Evolutionary conservation across 2,888 invertebrate genomes (phyloP).

Genomic region (Phortica magna): DNA sequence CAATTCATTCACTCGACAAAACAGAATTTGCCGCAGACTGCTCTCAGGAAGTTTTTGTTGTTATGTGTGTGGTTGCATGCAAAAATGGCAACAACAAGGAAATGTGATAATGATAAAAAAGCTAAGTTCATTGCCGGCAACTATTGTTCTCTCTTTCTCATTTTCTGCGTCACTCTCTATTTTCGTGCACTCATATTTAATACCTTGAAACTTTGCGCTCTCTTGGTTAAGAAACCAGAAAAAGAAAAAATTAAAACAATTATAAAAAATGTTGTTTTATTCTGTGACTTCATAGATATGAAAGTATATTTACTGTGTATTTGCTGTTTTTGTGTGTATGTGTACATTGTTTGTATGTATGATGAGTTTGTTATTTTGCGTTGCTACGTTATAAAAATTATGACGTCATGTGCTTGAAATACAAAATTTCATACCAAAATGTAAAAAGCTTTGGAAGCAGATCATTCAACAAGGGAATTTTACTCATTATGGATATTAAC

Average conservation of each 20-base stretch:
- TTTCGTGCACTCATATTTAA: slow-evolving; percentile 27
- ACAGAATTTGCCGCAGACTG: no score
- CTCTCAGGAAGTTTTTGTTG: neutral
- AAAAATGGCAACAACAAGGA: neutral
- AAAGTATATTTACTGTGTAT: no score
- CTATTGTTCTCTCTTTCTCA: slow-evolving; percentile 37
- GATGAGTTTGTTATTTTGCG: slow-evolving; percentile 2
- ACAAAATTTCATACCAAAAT: slow-evolving; percentile 12
- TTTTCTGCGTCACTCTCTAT: neutral
- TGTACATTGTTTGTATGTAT: no score
- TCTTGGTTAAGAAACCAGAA: neutral
- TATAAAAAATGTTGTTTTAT: neutral
- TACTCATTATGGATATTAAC: no score
- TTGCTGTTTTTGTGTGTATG: no score
- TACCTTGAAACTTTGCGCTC: slow-evolving; percentile 38
- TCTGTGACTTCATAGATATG: slow-evolving; percentile 53
- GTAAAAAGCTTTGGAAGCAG: neutral
- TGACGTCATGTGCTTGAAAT: slow-evolving; percentile 27
- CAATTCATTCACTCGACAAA: no score
- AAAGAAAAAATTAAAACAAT: neutral
- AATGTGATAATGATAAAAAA: slow-evolving; percentile 6
- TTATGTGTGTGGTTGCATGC: neutral
- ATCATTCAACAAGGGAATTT: neutral
- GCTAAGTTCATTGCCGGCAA: slow-evolving; percentile 24
- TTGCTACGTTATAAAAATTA: neutral